A percentile compares a stretch with the other conserved stretches of the same genome.
These are phyloP conservation scores for Ivindomyrus marchei DNA, from an alignment of 2,113 vertebrate species.

Conservation along the genomic window DNA sequence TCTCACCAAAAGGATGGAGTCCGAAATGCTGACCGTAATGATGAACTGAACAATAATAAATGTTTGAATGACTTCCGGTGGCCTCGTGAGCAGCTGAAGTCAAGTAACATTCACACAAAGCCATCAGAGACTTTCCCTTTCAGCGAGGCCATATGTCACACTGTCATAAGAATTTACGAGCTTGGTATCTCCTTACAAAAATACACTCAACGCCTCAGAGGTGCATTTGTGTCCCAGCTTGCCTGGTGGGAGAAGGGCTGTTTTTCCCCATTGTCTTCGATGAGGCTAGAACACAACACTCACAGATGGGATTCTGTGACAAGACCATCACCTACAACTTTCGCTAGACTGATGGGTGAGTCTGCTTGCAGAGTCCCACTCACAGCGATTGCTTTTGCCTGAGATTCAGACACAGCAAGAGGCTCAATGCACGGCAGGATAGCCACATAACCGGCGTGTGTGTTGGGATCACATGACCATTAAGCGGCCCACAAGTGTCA, in stretches of 20 bases:
- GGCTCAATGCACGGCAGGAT: neutral
- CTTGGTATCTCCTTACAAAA: neutral
- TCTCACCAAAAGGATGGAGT: neutral
- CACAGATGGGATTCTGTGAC: neutral
- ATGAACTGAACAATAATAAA: neutral
- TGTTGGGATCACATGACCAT: neutral
- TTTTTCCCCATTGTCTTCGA: neutral
- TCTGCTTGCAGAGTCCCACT: neutral
- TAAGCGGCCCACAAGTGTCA: neutral
- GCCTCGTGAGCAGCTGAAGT: neutral
- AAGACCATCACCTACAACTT: neutral
- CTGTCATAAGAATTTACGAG: neutral
- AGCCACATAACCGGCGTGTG: neutral
- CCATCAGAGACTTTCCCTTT: neutral
- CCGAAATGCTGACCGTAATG: neutral
- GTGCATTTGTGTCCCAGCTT: neutral
- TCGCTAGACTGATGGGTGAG: neutral
- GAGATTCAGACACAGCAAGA: neutral
- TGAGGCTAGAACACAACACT: neutral
- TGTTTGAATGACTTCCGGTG: neutral
- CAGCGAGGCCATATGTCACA: neutral
- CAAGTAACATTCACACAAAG: neutral
- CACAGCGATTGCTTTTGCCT: neutral
- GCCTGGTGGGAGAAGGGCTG: neutral
- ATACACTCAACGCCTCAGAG: neutral